phyloP scores from a whole-genome alignment of 2,797 vertebrate species.

The Scleropages formosus region DNA sequence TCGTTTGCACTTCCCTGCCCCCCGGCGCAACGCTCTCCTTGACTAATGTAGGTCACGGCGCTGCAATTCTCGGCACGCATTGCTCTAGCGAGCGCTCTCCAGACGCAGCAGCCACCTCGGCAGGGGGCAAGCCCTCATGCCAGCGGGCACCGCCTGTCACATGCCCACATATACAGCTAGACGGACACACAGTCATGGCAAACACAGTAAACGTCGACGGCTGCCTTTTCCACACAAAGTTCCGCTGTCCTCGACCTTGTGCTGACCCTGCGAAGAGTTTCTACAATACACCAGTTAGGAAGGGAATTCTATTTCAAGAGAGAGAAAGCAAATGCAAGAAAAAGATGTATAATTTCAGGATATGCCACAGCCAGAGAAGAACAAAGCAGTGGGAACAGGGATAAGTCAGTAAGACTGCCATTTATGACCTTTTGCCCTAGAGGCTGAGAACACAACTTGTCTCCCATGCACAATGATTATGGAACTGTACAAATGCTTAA shows the following conservation, averaged over 20 bases:
- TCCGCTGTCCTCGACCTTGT: too few species aligned
- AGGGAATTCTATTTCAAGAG: too few species aligned
- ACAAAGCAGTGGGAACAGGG: too few species aligned
- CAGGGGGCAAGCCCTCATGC: background rate
- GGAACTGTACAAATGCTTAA: too few species aligned
- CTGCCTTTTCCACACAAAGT: background rate
- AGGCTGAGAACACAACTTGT: background rate
- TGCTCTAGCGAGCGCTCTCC: background rate
- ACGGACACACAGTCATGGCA: too few species aligned
- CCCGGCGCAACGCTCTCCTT: background rate
- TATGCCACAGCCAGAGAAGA: background rate
- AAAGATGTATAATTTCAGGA: too few species aligned
- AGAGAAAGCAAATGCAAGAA: too few species aligned
- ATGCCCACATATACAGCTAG: background rate
- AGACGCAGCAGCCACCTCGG: background rate
- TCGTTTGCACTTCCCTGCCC: background rate
- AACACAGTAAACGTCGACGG: background rate
- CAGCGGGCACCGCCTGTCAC: background rate
- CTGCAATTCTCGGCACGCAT: background rate
- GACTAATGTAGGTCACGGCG: constrained; percentile 32
- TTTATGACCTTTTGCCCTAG: background rate
- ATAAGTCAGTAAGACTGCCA: too few species aligned
- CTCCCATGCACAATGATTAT: background rate
- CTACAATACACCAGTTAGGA: too few species aligned
- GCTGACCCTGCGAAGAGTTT: too few species aligned